phyloP scores from a whole-genome alignment of 92 coral and sea anemone species.

The Phenganax marumi region DNA sequence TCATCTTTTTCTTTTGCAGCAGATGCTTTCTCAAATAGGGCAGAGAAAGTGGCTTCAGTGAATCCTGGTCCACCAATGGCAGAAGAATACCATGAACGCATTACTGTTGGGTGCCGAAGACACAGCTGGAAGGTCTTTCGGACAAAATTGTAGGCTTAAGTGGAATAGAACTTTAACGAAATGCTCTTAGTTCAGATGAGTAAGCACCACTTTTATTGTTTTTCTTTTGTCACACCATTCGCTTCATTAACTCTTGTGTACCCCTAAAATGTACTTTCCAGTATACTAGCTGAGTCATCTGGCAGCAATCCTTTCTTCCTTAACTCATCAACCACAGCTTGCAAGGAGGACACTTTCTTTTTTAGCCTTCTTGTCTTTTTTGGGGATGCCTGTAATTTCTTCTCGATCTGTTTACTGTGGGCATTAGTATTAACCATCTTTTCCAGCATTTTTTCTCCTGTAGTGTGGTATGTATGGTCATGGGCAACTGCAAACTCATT shows the following conservation, averaged over 20 bases:
- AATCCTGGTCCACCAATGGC: slow-evolving; percentile 26
- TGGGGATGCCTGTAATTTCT: background rate
- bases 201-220: slow-evolving; percentile 8
- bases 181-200: slow-evolving; percentile 21
- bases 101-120: slow-evolving; percentile 9
- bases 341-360: slow-evolving; percentile 8
- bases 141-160: slow-evolving; percentile 36
- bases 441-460: background rate
- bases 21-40: no score
- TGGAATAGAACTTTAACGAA: slow-evolving; percentile 39
- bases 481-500: background rate
- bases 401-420: background rate
- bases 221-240: slow-evolving; percentile 14
- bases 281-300: no score
- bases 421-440: slow-evolving; percentile 5
- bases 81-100: slow-evolving; percentile 19
- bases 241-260: slow-evolving; percentile 28
- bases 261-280: slow-evolving; percentile 25
- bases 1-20: no score
- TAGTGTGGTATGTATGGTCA: slow-evolving; percentile 23
- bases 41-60: no score
- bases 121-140: slow-evolving; percentile 26
- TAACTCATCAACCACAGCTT: slow-evolving; percentile 4
- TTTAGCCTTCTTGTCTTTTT: no score
- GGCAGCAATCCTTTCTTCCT: background rate